Evolutionary conservation across 2,888 invertebrate genomes (phyloP).

Genomic region (Harmothoe impar): DNA sequence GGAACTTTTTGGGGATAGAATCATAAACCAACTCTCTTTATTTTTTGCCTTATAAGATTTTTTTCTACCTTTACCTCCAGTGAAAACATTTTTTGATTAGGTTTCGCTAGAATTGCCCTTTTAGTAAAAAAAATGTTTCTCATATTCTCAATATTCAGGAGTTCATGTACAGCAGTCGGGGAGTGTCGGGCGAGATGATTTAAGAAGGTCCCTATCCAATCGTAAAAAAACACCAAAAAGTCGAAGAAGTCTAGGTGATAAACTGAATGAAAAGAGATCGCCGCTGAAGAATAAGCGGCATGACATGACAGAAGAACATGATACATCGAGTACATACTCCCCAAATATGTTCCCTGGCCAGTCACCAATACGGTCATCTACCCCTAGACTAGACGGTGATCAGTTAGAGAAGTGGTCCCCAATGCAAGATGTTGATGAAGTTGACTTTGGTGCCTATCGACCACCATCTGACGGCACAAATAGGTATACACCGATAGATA

Average conservation of each 20-base stretch:
- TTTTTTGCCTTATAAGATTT: no score
- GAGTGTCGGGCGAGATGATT: not conserved
- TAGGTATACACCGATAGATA: not conserved
- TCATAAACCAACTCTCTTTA: no score
- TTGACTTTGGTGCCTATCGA: not conserved
- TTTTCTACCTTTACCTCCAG: no score
- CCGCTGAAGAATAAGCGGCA: not conserved
- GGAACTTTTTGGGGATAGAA: no score
- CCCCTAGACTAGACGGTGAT: not conserved
- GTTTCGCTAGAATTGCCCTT: no score
- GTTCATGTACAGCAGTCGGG: not conserved
- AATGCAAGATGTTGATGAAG: not conserved
- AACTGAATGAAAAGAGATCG: not conserved
- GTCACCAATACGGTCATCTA: not conserved
- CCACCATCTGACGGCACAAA: not conserved
- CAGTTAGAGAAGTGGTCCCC: not conserved
- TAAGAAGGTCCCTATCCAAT: not conserved
- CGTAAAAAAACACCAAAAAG: not conserved
- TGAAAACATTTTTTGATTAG: no score
- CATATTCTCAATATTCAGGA: not conserved
- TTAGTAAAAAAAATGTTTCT: no score
- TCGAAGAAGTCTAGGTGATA: not conserved
- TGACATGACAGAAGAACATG: not conserved
- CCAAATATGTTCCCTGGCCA: not conserved
- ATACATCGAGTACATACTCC: not conserved